Evolutionary conservation across 2,113 vertebrate genomes (phyloP).

Genomic region (Diadophis punctatus): DNA sequence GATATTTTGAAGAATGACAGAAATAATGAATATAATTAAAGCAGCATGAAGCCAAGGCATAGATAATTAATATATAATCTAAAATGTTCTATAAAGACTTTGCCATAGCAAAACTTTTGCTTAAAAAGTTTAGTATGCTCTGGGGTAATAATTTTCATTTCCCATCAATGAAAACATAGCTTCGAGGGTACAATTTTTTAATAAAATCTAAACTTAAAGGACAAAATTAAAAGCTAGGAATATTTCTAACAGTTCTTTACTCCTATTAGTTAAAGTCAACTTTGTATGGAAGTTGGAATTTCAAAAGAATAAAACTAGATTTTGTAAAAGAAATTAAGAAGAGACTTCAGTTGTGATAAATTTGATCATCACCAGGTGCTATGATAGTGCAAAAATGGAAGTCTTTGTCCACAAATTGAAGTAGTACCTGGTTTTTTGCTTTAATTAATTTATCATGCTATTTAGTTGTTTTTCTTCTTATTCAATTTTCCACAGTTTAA

Average conservation of each 20-base stretch:
- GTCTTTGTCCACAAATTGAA: neutral
- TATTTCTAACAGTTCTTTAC: neutral
- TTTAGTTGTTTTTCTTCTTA: neutral
- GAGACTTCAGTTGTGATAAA: neutral
- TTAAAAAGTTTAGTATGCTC: conserved; percentile 27
- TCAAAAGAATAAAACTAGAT: neutral
- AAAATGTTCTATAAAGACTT: conserved; percentile 45
- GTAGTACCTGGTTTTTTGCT: neutral
- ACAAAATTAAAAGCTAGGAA: neutral
- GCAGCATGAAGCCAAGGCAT: conserved; percentile 48
- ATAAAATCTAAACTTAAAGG: conserved; percentile 25
- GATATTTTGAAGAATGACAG: conserved; percentile 53
- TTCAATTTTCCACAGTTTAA: neutral
- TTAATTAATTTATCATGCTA: neutral
- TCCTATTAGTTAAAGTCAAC: neutral
- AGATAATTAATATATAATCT: conserved; percentile 60
- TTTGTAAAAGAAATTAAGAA: neutral
- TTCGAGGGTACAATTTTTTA: conserved; percentile 30
- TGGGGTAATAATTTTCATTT: conserved; percentile 11
- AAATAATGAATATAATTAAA: conserved; percentile 64
- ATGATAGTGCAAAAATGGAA: neutral
- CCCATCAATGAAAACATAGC: conserved; percentile 22
- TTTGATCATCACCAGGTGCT: neutral
- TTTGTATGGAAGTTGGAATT: neutral
- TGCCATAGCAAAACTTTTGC: conserved; percentile 31